Evolutionary conservation across 1,140 invertebrate genomes (phyloP).

Genomic region (Drosophila bipectinata): DNA sequence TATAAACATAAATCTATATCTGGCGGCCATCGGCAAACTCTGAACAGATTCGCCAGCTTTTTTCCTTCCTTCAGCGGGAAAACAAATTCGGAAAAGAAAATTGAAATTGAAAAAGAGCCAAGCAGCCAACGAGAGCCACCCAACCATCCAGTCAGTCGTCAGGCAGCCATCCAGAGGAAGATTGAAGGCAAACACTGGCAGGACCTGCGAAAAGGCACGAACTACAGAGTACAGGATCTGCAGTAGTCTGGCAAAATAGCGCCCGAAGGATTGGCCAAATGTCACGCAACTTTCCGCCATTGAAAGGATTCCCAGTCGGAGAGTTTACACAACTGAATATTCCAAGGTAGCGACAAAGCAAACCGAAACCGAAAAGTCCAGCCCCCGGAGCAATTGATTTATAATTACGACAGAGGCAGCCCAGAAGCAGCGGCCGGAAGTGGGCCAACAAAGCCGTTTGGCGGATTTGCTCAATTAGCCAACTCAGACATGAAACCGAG

Average conservation of each 20-base stretch:
- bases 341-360: slow-evolving; percentile 38
- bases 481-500: slow-evolving; percentile 47
- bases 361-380: slow-evolving; percentile 12
- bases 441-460: slow-evolving; percentile 48
- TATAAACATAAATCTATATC: slow-evolving; percentile 33
- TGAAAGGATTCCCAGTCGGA: not conserved
- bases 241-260: slow-evolving; percentile 19
- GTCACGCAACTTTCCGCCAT: slow-evolving; percentile 63
- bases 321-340: not conserved
- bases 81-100: slow-evolving; percentile 63
- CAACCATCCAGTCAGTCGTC: not conserved
- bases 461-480: slow-evolving; percentile 72
- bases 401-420: slow-evolving; percentile 57
- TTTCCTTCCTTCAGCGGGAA: slow-evolving; percentile 41
- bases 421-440: slow-evolving; percentile 28
- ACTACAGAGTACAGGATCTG: slow-evolving; percentile 5
- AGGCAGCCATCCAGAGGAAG: slow-evolving; percentile 9
- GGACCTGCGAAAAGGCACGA: slow-evolving; percentile 67
- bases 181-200: slow-evolving; percentile 60
- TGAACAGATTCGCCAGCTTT: slow-evolving; percentile 40
- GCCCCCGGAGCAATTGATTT: slow-evolving; percentile 65
- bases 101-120: slow-evolving; percentile 68
- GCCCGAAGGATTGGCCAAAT: slow-evolving; percentile 67
- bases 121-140: slow-evolving; percentile 31
- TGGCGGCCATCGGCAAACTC: slow-evolving; percentile 15